Evolutionary conservation across 2,113 vertebrate genomes (phyloP), one percentile per base, ranked within the genome.

Genomic region (Coryphaenoides rupestris): DNA sequence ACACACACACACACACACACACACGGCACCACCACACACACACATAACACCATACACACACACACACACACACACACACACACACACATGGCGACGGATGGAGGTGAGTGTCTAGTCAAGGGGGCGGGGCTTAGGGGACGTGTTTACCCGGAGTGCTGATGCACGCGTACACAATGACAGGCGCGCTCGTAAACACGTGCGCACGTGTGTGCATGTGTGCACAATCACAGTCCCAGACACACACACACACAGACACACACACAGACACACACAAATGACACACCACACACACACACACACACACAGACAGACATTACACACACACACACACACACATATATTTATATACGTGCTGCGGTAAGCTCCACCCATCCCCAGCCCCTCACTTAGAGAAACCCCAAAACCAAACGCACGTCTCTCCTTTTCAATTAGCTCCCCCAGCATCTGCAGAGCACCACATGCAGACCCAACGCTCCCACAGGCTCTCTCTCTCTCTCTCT

Each of bases 391-490:
- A 82, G 85, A 63, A 71, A 76, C 82, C 78, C 73, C 77, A 87
- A 59, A 86, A 78, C 85, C 84, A 81, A 84, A 87, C 76, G 69
- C 74, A 61, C 67, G 79, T 71, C 64, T 75, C 82, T 79, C 79
- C 76, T 81, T 85, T 86, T 83, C 80, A 87, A 85, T 85, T 82
- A 83, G 77, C 86, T 70, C 83, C 81, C 78, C 82, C 79, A 77
- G 76, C 73, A 69, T 70, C 76, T 57, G 65, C 69, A 70, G 72
- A 73, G 68, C 72, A 80, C 66, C 65, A 64, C 55, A 70, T 70
- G 61, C 66, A 70, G 76, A 77, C 67, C 49, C 49, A 72, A 83
- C 72, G 83, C 83, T 84, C 84, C 82, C 85, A 82, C 77, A 79
- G 74, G 70, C 67, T n/a, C n/a, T n/a, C n/a, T n/a, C n/a, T n/a